Base-by-base conservation (phyloP, 1,140 invertebrate species). In the Meloidogyne exigua region DNA sequence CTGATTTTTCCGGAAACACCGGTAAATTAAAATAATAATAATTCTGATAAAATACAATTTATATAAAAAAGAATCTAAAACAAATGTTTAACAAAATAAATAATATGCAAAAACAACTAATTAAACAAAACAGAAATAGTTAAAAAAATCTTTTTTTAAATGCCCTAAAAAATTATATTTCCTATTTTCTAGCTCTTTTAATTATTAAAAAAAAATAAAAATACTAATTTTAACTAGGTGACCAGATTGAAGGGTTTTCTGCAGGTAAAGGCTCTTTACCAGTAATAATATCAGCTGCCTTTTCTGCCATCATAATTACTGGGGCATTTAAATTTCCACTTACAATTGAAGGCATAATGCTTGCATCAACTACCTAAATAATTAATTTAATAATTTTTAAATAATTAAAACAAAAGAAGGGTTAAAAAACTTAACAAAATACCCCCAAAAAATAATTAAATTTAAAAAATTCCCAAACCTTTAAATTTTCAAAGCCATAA, bases 291-390 rank as follows among this genome's bases (percentile, higher is more conserved):
- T 90, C 90, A 21, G 90, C 89, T 26, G 89, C 88, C 79, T 89
- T 90, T 81, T 90, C 90, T 15, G 90, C 90, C 18, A 91, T 65
- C 90, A 90, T 91, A 21, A 90, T 90, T 13, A 88, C 88, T 15
- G 89, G 89, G 21, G 89, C 90, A 81, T 91, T 91, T 36, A 90
- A 84, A 76, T 90, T 90, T 18, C 89, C 90, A 79, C 88, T 90
- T 36, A 89, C 87, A 36, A 90, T 88, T 65, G 87, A 88, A 9
- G 90, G 90, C 89, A 91, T 90, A 10, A 91, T 87, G 28, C 89
- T 90, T 2, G 90, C 89, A 86, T 91, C 90, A 15, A 90, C 89
- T 11, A 90, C 88, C 72, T 90, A 79, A 39, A 78, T 28, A 32
- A 39, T 18, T 9, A 57, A n/a, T n/a, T 57, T n/a, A n/a, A 5